Percentiles rank a stretch among this genome's conserved stretches.
These are phyloP conservation scores for Philereme transversata DNA, from an alignment of 2,888 invertebrate genomes.

Conservation along the genomic window DNA sequence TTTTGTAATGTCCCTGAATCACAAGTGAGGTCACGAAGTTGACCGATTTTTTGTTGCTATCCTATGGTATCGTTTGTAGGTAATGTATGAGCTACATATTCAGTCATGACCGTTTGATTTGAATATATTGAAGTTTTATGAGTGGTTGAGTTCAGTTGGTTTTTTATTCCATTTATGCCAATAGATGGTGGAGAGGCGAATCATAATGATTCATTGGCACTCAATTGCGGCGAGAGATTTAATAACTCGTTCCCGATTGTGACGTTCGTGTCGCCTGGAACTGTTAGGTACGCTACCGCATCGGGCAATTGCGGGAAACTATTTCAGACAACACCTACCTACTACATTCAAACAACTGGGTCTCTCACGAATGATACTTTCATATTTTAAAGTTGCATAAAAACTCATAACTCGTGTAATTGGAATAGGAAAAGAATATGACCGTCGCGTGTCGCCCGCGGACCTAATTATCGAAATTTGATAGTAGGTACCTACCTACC, in stretches of 20 bases:
- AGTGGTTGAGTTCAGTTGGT: slow-evolving; percentile 45
- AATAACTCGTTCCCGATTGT: slow-evolving; percentile 63
- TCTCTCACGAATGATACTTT: background rate
- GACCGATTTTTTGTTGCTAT: slow-evolving; percentile 51
- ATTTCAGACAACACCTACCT: too few species aligned
- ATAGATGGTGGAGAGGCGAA: slow-evolving; percentile 50
- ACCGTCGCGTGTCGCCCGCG: too few species aligned
- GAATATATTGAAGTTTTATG: slow-evolving; percentile 47
- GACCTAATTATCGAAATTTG: too few species aligned
- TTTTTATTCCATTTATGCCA: slow-evolving; percentile 68
- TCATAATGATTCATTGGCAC: slow-evolving; percentile 61
- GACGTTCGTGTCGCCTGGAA: slow-evolving; percentile 41
- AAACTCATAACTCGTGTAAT: too few species aligned
- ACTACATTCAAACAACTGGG: slow-evolving; percentile 43
- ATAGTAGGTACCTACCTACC: too few species aligned
- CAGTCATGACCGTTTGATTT: slow-evolving; percentile 44
- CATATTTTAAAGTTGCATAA: too few species aligned
- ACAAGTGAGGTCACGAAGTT: slow-evolving; percentile 54
- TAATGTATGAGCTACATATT: slow-evolving; percentile 21
- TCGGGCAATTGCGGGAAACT: slow-evolving; percentile 29
- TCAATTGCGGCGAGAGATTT: slow-evolving; percentile 61
- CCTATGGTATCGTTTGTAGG: slow-evolving; percentile 5
- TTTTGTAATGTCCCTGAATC: slow-evolving; percentile 61
- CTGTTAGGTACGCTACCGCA: slow-evolving; percentile 4
- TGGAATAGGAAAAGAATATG: too few species aligned